Conservation (phyloP, 2,797 vertebrate genomes). For the Oreochromis mossambicus region DNA sequence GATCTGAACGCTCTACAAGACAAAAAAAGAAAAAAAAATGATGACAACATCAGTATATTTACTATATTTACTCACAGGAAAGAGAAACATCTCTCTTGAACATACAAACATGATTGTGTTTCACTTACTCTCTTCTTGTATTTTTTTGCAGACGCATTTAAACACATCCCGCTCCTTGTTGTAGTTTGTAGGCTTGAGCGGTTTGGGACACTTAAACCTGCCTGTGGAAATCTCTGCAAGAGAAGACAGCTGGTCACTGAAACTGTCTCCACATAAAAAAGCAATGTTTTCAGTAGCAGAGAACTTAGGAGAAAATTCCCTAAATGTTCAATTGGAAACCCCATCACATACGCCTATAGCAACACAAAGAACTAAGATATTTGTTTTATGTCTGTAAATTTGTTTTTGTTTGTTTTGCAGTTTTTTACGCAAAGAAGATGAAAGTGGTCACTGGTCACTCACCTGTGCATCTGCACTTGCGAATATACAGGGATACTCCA, state of each 20-base stretch:
- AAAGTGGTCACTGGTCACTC: slow-evolving; percentile 9
- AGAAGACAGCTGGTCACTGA: background rate
- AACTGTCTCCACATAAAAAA: background rate
- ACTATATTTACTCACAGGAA: background rate
- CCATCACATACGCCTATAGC: rapidly evolving
- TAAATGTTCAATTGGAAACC: background rate
- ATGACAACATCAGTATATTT: background rate
- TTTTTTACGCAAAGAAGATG: background rate
- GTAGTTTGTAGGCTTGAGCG: rapidly evolving
- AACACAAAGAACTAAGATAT: background rate
- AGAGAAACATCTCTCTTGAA: background rate
- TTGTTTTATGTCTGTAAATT: rapidly evolving
- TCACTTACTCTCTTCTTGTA: slow-evolving; percentile 34
- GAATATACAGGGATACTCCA: background rate
- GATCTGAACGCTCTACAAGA: background rate
- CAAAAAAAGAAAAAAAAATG: background rate
- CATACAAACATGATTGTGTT: background rate
- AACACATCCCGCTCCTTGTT: background rate
- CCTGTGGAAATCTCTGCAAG: background rate
- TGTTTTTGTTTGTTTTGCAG: background rate
- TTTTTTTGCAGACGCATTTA: slow-evolving; percentile 40
- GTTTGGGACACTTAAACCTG: background rate
- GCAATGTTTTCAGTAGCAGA: rapidly evolving
- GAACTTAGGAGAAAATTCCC: background rate
- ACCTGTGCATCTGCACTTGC: slow-evolving; percentile 49